Base-by-base conservation (phyloP, 2,797 vertebrate species). In the Rhyacichthys aspro region DNA sequence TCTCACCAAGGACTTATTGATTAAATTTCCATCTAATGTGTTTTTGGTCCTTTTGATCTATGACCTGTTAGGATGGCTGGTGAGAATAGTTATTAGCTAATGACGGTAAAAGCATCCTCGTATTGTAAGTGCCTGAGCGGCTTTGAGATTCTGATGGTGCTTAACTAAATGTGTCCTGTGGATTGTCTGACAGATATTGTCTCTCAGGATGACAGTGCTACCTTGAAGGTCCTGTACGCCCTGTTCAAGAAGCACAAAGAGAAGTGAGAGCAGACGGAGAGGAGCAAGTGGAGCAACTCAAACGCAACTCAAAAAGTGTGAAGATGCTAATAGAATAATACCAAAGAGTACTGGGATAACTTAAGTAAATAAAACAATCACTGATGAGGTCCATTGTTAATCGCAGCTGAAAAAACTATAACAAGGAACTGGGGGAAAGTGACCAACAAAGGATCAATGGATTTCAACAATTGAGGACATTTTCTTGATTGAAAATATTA, bases 221-320 rank as follows among this genome's bases (percentile, higher is more conserved):
- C 91, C 0, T 76, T 97, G 87, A 88, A 92, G 64, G 78, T 98
- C 72, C 89, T 99, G 17, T 95, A 97, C 15, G 74, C 91, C 59
- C 80, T 98, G 57, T 96, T 96, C 70, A 89, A 81, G 74, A 96
- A 88, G 73, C 91, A 98, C 84, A 92, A 92, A 79, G 67, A 47
- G 43, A 72, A 67, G 18, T 82, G 52, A 74, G 0, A 43, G 15
- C 3, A 0, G 56, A 52, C 0, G 1, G 17, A 53, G 5, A 0
- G 0, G 0, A 3, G 44, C 14, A 9, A 42, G 64, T 72, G 7
- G 28, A 53, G 33, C 9, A 28, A 18, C 12, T 4, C 23, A 28
- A 28, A 28, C 23, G 33, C 9, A 28, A 18, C 12, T 4, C 23
- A 28, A 28, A 28, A n/a, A n/a, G 4, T 49, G 18, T 34, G 48